Evolutionary conservation across 2,797 vertebrate species (phyloP).

Genomic region (Girardinus metallicus): DNA sequence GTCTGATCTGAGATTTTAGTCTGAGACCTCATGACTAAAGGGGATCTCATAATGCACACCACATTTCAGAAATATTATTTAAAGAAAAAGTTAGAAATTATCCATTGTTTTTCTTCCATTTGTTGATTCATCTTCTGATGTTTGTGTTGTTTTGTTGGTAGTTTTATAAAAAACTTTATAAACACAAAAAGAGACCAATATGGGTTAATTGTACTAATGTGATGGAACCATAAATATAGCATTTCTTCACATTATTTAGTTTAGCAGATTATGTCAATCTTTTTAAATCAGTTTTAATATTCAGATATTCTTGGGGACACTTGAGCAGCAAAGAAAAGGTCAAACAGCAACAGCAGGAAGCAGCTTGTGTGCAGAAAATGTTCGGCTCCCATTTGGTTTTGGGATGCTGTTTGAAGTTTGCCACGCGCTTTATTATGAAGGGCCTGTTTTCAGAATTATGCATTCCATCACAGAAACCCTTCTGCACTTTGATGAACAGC

Average conservation of each 20-base stretch:
- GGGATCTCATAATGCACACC: background rate
- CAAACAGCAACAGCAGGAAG: conserved; percentile 61
- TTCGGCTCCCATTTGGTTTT: conserved; percentile 52
- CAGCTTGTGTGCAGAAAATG: conserved; percentile 50
- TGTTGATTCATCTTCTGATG: background rate
- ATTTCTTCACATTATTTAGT: conserved; percentile 44
- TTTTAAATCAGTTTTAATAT: conserved; percentile 22
- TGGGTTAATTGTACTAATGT: conserved; percentile 48
- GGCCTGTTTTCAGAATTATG: conserved; percentile 53
- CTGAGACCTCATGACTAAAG: too few relatives aligned
- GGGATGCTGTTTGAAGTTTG: conserved; percentile 69
- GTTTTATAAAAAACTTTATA: conserved; percentile 4
- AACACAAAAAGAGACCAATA: conserved; percentile 48
- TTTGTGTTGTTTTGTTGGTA: background rate
- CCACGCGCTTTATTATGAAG: conserved; percentile 51
- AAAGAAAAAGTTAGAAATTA: too few relatives aligned
- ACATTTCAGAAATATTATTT: background rate
- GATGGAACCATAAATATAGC: conserved; percentile 41
- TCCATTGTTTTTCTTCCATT: background rate
- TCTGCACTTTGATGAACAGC: conserved; percentile 61
- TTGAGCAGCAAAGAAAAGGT: conserved; percentile 28
- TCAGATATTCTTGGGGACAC: conserved; percentile 17
- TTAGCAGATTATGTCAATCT: conserved; percentile 24
- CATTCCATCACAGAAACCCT: conserved; percentile 43
- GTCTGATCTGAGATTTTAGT: background rate